Base-by-base conservation (phyloP, 1,140 invertebrate genomes). In the Cydia strobilella region DNA sequence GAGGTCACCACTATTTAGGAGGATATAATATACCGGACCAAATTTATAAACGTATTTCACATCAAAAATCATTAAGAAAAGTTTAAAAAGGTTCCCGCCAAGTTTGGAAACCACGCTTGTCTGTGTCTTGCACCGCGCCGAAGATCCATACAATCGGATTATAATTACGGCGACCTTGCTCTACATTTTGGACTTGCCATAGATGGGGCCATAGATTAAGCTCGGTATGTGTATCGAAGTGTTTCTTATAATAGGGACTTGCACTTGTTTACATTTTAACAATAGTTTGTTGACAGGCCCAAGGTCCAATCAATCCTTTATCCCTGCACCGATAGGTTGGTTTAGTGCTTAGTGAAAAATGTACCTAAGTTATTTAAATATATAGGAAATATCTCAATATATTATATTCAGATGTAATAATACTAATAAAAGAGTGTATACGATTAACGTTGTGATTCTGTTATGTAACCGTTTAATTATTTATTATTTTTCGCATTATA, bases 151-250 rank as follows among this genome's bases (percentile, higher is more conserved):
- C 84, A 85, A 86, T 80, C 80, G 77, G 65, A 59, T 77, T 79
- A 80, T 84, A 82, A 84, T 86, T 82, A 76, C 78, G 63, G 13
- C 73, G 77, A 80, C 85, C 83, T 85, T 85, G 85, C 80, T 85
- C 85, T 18, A 85, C 65, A 82, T 81, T 74, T 74, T 74, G 39
- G 23, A 35, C 23, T 65, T 35, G 23, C 23, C 20, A 15, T 10
- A 65, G 63, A 65, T 35, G 25, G 9, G 27, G 23, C 13, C 63
- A 65, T 27, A 27, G 63, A 35, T 65, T 35, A 65, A 27, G 63
- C 25, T 65, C 23, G 1, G 62, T 27, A 63, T 25, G 25, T 65
- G 27, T 65, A 65, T 27, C 25, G 13, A 65, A 27, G 63, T 65
- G 15, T 31, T 27, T 13, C 9, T 13, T 65, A 18, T 6, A 35